Conservation (phyloP, 2,797 vertebrate genomes). For the Eupleurogrammus muticus region DNA sequence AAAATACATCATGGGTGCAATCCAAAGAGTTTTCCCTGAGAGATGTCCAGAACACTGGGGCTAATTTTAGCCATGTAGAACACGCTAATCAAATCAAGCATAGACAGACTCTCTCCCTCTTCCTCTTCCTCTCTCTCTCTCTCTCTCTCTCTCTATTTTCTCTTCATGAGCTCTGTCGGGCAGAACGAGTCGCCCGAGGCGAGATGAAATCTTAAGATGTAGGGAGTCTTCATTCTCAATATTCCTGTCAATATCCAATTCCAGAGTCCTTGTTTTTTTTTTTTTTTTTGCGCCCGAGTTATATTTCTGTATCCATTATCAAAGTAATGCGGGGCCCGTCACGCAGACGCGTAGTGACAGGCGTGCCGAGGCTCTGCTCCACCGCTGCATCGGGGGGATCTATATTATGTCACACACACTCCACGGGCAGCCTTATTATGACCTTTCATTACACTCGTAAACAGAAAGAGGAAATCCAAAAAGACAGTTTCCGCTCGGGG, state of each 20-base stretch:
- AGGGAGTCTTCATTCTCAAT: conserved; percentile 9
- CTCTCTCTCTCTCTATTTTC: conserved; percentile 1
- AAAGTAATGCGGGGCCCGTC: conserved; percentile 16
- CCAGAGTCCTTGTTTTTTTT: conserved; percentile 2
- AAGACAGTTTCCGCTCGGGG: neutral
- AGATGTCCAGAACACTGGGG: conserved; percentile 33
- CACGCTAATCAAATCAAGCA: conserved; percentile 45
- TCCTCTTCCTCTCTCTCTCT: neutral
- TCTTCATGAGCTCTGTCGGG: conserved; percentile 16
- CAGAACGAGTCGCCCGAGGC: conserved; percentile 39
- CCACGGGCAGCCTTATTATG: neutral
- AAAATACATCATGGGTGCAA: conserved; percentile 47
- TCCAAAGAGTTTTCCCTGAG: conserved; percentile 31
- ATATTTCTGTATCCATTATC: conserved; percentile 29
- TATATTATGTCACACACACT: conserved; percentile 5
- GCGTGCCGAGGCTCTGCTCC: conserved; percentile 7
- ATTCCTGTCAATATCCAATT: conserved; percentile 30
- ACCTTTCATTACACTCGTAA: conserved; percentile 21
- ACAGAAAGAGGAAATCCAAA: conserved; percentile 6
- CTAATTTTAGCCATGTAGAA: conserved; percentile 41
- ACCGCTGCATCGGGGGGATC: neutral
- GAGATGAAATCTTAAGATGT: conserved; percentile 33
- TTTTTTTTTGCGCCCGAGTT: conserved; percentile 32
- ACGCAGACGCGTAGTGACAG: conserved; percentile 36
- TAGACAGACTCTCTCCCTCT: conserved; percentile 9